Evolutionary conservation across 2,797 vertebrate genomes (phyloP).

Genomic region (Chelonia mydas): DNA sequence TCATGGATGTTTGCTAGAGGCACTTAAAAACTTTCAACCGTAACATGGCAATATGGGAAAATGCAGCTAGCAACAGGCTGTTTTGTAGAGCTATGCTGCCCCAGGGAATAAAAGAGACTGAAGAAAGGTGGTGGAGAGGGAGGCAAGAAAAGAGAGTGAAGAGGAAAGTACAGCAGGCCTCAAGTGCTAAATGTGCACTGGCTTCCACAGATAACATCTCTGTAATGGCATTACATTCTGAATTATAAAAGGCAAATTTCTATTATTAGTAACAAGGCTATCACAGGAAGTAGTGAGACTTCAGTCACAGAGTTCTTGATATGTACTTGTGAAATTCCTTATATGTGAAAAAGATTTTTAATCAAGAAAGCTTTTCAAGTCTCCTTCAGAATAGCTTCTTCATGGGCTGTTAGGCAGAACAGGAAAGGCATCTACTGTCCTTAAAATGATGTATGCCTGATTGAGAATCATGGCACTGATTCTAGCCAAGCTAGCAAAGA

Average conservation of each 20-base stretch:
- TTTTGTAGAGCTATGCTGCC: too few relatives aligned
- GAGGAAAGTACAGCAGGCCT: too few relatives aligned
- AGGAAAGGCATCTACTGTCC: background rate
- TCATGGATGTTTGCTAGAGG: too few relatives aligned
- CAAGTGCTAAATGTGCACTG: too few relatives aligned
- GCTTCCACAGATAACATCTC: background rate
- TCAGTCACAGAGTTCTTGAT: background rate
- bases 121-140: too few relatives aligned
- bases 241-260: background rate
- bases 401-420: background rate
- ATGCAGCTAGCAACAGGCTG: too few relatives aligned
- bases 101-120: too few relatives aligned
- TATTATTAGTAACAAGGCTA: background rate
- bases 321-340: background rate
- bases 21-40: too few relatives aligned
- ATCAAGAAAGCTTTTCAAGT: background rate
- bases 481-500: background rate
- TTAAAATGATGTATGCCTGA: background rate
- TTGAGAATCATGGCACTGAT: background rate
- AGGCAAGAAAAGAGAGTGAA: too few relatives aligned
- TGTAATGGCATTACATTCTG: background rate
- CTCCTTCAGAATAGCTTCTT: background rate
- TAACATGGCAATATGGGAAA: too few relatives aligned
- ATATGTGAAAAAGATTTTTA: background rate
- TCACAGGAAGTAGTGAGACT: background rate